Evolutionary conservation across 1,140 invertebrate genomes (phyloP).

Genomic region (Penaeus chinensis): DNA sequence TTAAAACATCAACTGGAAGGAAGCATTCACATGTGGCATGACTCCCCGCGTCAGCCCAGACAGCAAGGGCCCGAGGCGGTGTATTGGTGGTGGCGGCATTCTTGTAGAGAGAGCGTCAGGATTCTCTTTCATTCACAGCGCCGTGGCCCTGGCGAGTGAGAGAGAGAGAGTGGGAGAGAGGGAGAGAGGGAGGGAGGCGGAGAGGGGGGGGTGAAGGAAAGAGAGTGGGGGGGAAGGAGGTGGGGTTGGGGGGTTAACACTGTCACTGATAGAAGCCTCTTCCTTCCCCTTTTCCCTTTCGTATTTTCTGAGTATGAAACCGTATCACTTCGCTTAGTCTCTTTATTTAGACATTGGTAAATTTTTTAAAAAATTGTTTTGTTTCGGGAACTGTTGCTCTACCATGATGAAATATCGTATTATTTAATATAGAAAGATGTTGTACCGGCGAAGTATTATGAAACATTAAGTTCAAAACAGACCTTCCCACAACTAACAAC

Average conservation of each 20-base stretch:
- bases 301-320: too few relatives aligned
- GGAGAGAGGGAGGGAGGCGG: not conserved
- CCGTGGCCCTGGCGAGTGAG: slow-evolving; percentile 35
- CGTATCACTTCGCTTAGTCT: too few relatives aligned
- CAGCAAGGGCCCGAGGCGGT: slow-evolving; percentile 9
- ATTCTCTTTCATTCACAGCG: slow-evolving; percentile 55
- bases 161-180: slow-evolving; percentile 41
- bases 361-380: too few relatives aligned
- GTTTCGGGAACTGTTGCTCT: too few relatives aligned
- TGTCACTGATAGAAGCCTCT: not conserved
- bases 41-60: slow-evolving; percentile 17
- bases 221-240: slow-evolving; percentile 3
- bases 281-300: too few relatives aligned
- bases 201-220: not conserved
- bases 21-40: slow-evolving; percentile 2
- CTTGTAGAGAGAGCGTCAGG: slow-evolving; percentile 45
- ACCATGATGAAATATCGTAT: too few relatives aligned
- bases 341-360: too few relatives aligned
- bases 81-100: slow-evolving; percentile 36
- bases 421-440: not conserved
- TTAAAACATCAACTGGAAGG: not conserved
- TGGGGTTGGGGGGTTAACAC: slow-evolving; percentile 14
- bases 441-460: not conserved
- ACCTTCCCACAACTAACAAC: slow-evolving; percentile 19
- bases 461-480: not conserved